Evolutionary conservation across 1,140 invertebrate species (phyloP).

Genomic region (Amphibalanus amphitrite): DNA sequence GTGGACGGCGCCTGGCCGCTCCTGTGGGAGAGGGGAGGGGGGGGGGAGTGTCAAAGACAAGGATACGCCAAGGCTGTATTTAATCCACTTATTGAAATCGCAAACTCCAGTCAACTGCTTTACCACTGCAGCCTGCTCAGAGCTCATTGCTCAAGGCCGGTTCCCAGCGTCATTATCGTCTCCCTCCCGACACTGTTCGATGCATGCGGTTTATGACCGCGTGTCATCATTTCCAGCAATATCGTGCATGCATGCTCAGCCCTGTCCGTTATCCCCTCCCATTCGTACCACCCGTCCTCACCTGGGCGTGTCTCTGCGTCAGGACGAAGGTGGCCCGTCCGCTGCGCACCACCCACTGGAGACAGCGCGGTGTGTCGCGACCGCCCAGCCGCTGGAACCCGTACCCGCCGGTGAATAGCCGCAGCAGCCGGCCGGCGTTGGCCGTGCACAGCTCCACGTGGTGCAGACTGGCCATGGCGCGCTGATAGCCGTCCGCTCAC

Average conservation of each 20-base stretch:
- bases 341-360: constrained; percentile 26
- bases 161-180: too few species aligned
- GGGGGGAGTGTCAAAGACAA: not conserved
- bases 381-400: constrained; percentile 24
- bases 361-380: constrained; percentile 20
- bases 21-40: not conserved
- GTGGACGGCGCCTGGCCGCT: not conserved
- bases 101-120: too few species aligned
- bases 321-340: constrained; percentile 26
- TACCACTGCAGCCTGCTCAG: constrained; percentile 6
- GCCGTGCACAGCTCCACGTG: constrained; percentile 31
- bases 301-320: constrained; percentile 20
- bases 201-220: constrained; percentile 5
- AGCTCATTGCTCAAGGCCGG: not conserved
- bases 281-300: not conserved
- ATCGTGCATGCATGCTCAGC: not conserved
- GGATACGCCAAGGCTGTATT: too few species aligned
- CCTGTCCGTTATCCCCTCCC: not conserved
- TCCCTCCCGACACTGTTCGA: too few species aligned
- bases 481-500: not conserved
- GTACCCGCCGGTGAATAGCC: constrained; percentile 23
- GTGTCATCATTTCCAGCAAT: not conserved
- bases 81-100: too few species aligned
- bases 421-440: constrained; percentile 21
- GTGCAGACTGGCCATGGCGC: constrained; percentile 21